A percentile compares a stretch with the other conserved stretches of the same genome.
Evolutionary conservation across 1,140 invertebrate genomes (phyloP).

Genomic region (Hestina assimilis): DNA sequence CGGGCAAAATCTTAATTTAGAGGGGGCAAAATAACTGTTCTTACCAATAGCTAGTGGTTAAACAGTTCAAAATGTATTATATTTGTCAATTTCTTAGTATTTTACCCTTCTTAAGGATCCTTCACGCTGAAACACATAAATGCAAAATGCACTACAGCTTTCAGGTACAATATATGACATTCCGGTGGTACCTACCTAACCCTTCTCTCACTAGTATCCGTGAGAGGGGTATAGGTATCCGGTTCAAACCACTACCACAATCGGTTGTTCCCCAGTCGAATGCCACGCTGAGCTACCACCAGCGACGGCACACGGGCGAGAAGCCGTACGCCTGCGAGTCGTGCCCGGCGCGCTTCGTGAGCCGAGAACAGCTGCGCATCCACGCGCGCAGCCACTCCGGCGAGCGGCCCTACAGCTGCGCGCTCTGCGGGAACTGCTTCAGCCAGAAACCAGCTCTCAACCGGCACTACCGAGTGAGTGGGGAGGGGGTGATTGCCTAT

Average conservation of each 20-base stretch:
- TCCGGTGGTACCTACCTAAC: no score
- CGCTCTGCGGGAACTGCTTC: conserved; percentile 42
- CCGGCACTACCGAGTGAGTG: conserved; percentile 47
- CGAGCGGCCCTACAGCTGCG: conserved; percentile 46
- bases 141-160: no score
- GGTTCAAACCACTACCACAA: neutral
- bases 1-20: no score
- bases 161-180: no score
- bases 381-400: conserved; percentile 46
- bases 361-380: conserved; percentile 34
- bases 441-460: conserved; percentile 50
- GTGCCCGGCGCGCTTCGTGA: conserved; percentile 37
- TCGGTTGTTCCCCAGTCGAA: conserved; percentile 32
- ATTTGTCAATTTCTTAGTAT: no score
- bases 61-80: no score
- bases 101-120: no score
- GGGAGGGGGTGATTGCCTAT: conserved; percentile 45
- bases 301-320: conserved; percentile 52
- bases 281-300: conserved; percentile 47
- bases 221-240: no score
- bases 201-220: no score
- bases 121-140: no score
- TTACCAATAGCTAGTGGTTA: no score
- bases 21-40: no score
- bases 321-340: conserved; percentile 35